Conservation (phyloP, 2,113 vertebrate genomes). For the Oreotrochilus melanogaster region DNA sequence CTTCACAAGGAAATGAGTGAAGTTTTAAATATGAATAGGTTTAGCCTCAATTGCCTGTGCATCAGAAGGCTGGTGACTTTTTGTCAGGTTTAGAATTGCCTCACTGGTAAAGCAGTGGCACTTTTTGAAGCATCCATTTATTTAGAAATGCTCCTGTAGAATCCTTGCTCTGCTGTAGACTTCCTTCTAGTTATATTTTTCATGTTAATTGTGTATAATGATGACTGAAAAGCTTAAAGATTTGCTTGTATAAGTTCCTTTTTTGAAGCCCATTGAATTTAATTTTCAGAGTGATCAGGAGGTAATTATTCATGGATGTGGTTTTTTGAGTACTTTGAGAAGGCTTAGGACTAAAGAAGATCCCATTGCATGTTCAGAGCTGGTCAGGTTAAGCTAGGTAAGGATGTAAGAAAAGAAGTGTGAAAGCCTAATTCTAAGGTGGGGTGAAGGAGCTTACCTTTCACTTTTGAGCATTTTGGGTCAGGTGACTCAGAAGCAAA, state of each 20-base stretch:
- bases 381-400: conserved; percentile 31
- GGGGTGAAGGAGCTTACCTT: conserved; percentile 52
- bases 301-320: neutral
- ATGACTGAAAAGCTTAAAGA: neutral
- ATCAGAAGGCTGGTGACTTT: neutral
- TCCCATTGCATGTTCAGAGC: neutral
- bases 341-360: neutral
- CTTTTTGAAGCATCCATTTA: neutral
- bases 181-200: neutral
- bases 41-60: neutral
- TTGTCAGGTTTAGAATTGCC: neutral
- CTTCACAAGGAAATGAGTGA: neutral
- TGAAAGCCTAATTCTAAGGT: neutral
- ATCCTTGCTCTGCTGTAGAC: neutral
- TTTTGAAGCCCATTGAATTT: neutral
- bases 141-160: neutral
- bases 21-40: neutral
- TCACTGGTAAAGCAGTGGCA: neutral
- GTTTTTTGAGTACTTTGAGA: neutral
- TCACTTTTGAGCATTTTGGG: neutral
- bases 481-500: conserved; percentile 45
- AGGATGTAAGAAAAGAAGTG: conserved; percentile 4
- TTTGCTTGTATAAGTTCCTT: neutral
- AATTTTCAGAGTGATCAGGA: neutral
- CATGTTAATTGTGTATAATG: neutral